These are phyloP conservation scores for Ibycter americanus DNA, from an alignment of 2,797 vertebrate genomes.

Conservation along the genomic window DNA sequence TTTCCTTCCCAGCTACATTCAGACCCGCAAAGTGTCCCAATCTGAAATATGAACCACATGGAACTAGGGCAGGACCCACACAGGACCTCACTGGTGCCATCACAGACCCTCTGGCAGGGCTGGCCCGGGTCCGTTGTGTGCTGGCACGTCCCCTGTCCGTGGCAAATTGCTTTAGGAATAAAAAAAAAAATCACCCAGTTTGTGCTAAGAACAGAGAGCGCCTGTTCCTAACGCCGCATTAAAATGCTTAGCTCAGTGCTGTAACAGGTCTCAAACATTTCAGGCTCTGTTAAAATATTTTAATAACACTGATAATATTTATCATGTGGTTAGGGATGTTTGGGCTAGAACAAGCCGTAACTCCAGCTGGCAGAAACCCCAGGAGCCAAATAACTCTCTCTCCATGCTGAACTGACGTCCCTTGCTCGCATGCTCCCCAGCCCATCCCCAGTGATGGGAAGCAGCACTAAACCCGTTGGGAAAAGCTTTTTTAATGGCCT, in stretches of 20 bases:
- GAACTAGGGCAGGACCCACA: background rate
- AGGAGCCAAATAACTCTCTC: background rate
- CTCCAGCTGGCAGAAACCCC: constrained; percentile 37
- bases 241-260: background rate
- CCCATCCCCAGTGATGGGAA: background rate
- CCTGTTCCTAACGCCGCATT: fast-evolving
- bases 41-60: fast-evolving
- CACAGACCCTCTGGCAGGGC: background rate
- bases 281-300: constrained; percentile 22
- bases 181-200: background rate
- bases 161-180: background rate
- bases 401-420: background rate
- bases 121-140: background rate
- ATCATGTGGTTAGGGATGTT: constrained; percentile 1
- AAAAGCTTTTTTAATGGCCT: background rate
- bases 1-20: background rate
- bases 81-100: background rate
- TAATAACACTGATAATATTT: constrained; percentile 50
- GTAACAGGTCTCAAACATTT: background rate
- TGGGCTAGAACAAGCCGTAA: background rate
- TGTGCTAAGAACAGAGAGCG: background rate
- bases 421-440: fast-evolving
- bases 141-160: fast-evolving
- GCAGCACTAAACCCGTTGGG: background rate
- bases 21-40: background rate